Conservation (phyloP, 2,113 vertebrate genomes). For the Epinephelus moara region DNA sequence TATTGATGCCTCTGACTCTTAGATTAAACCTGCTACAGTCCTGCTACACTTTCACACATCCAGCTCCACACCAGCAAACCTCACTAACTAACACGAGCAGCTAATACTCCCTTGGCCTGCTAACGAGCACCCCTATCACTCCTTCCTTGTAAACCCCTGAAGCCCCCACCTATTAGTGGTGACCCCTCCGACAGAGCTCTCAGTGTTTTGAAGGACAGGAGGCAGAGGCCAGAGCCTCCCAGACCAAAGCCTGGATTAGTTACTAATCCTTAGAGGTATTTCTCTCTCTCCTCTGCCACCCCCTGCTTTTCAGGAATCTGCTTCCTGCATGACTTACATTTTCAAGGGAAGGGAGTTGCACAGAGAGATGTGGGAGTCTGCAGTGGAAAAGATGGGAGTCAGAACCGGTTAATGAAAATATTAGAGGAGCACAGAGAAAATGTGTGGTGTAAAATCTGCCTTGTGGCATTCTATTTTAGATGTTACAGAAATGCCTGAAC, state of each 20-base stretch:
- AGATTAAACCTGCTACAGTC: background rate
- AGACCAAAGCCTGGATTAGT: constrained; percentile 78
- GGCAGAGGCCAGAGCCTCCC: constrained; percentile 67
- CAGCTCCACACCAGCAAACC: constrained; percentile 26
- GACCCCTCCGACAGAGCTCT: constrained; percentile 66
- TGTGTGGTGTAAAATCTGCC: constrained; percentile 10
- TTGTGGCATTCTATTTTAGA: constrained; percentile 20
- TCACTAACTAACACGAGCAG: constrained; percentile 45
- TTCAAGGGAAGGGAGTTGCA: constrained; percentile 45
- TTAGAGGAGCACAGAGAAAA: constrained; percentile 25
- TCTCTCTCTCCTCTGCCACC: constrained; percentile 52
- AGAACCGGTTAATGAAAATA: constrained; percentile 48
- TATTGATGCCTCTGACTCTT: constrained; percentile 2
- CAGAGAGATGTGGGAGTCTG: constrained; percentile 36
- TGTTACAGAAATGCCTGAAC: constrained; percentile 17
- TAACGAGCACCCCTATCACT: constrained; percentile 69
- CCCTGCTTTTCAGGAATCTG: constrained; percentile 72
- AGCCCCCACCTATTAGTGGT: constrained; percentile 69
- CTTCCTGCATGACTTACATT: constrained; percentile 61
- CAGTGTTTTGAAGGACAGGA: constrained; percentile 74
- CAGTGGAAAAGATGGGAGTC: constrained; percentile 16
- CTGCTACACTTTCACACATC: background rate
- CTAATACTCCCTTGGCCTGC: constrained; percentile 52
- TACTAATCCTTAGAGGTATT: constrained; percentile 79
- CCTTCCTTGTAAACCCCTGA: constrained; percentile 52